A percentile compares a stretch with the other conserved stretches of the same genome.
phyloP scores from a whole-genome alignment of 2,113 vertebrate species.

The Chloebia gouldiae region DNA sequence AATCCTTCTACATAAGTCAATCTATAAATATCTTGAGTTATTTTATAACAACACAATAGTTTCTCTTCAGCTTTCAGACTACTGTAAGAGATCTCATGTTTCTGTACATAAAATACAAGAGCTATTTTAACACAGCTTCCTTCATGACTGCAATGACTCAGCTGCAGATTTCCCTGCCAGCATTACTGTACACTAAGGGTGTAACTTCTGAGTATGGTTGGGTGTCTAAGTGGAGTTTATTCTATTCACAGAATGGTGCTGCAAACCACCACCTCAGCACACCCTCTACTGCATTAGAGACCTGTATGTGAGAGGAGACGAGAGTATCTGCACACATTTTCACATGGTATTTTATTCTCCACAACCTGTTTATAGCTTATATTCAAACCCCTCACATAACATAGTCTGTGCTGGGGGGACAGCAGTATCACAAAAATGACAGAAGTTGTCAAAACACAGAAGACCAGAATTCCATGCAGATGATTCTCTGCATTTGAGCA shows the following conservation, averaged over 20 bases:
- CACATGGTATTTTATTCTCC: background rate
- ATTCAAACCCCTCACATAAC: background rate
- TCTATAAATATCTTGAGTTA: background rate
- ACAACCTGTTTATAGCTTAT: background rate
- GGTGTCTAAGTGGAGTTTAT: background rate
- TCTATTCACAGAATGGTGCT: background rate
- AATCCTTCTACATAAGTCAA: background rate
- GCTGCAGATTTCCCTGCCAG: background rate
- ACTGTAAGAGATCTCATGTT: background rate
- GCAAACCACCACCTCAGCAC: background rate
- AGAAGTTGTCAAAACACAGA: background rate
- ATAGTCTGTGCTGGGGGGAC: background rate
- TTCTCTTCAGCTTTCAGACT: background rate
- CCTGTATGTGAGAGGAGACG: background rate
- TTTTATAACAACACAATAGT: background rate
- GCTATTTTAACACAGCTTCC: background rate
- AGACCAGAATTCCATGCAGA: background rate
- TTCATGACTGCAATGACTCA: background rate
- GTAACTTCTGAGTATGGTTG: background rate
- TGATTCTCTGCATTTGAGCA: background rate
- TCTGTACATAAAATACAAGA: background rate
- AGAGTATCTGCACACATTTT: background rate
- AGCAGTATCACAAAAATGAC: background rate
- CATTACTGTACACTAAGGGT: background rate
- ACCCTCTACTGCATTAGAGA: background rate